Conservation (phyloP, 2,113 vertebrate species). For the Melozone crissalis region DNA sequence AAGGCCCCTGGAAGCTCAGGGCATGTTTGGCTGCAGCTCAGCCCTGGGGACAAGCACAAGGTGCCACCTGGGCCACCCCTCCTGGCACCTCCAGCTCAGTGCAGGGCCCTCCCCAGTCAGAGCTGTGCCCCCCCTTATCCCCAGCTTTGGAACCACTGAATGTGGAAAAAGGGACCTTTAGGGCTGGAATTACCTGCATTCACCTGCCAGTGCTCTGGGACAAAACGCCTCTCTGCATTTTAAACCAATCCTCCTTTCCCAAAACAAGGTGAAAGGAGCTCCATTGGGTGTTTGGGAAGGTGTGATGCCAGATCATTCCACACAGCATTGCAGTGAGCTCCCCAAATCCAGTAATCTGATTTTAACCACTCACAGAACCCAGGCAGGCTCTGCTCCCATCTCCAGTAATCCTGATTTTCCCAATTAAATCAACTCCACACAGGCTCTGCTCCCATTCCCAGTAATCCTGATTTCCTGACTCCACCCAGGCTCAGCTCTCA, state of each 20-base stretch:
- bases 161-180: not conserved
- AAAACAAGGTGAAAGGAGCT: not conserved
- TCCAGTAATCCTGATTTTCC: not conserved
- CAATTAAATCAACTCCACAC: no score
- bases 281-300: not conserved
- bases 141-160: no score
- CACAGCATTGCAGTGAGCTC: fast-evolving
- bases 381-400: no score
- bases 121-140: not conserved
- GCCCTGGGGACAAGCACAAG: not conserved
- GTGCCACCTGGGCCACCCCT: not conserved
- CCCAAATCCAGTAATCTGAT: not conserved
- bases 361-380: not conserved
- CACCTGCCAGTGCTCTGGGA: not conserved
- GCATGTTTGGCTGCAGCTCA: not conserved
- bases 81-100: not conserved
- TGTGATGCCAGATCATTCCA: fast-evolving
- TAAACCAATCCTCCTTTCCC: not conserved
- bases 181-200: not conserved
- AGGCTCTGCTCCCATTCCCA: no score
- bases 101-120: not conserved
- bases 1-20: not conserved
- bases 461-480: no score
- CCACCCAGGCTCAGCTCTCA: no score
- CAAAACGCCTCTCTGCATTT: not conserved